Evolutionary conservation across 2,888 invertebrate genomes (phyloP), one percentile per base, ranked within the genome.

Genomic region (Aporophyla lueneburgensis): DNA sequence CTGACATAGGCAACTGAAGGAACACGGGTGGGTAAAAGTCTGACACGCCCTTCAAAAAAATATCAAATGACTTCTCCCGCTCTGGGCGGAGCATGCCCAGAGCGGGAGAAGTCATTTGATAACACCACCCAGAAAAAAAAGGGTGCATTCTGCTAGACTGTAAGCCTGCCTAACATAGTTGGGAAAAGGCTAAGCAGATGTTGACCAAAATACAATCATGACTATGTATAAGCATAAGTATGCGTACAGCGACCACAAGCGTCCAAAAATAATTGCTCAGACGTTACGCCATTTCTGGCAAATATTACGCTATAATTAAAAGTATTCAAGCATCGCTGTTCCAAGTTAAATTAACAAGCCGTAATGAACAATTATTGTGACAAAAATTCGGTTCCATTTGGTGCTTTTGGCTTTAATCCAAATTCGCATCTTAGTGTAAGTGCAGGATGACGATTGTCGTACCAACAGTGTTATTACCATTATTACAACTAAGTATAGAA

Each of bases 351-450:
- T 79, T 83, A 79, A 73, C 67, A 84, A 72, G 68, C 53, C 43
- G 53, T 84, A 76, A 84, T 58, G 63, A 77, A 73, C 81, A 69
- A 71, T 82, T 71, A 83, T 69, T 58, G 33, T 77, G 61, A 77
- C 73, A 84, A 77, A 76, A 76, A 79, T 78, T 78, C 49, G 46
- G 61, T 81, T n/a, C 40, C 74, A 68, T 71, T 81, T 74, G 4
- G 56, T 73, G 63, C 46, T 62, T 78, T 79, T 84, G 84, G 84
- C 84, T 73, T 46, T 66, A 40, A 46, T 79, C 84, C 84, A 85
- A 85, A 69, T 43, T 59, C 61, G 65, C 56, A 69, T 62, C 77
- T 84, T 69, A 80, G 70, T 76, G 76, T 74, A 77, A 85, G 54
- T 83, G 66, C 71, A 77, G 33, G 59, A 46, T 67, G 77, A 59